Evolutionary conservation across 2,797 vertebrate species (phyloP), one percentile per base, ranked within the genome.

Genomic region (Alosa sapidissima): DNA sequence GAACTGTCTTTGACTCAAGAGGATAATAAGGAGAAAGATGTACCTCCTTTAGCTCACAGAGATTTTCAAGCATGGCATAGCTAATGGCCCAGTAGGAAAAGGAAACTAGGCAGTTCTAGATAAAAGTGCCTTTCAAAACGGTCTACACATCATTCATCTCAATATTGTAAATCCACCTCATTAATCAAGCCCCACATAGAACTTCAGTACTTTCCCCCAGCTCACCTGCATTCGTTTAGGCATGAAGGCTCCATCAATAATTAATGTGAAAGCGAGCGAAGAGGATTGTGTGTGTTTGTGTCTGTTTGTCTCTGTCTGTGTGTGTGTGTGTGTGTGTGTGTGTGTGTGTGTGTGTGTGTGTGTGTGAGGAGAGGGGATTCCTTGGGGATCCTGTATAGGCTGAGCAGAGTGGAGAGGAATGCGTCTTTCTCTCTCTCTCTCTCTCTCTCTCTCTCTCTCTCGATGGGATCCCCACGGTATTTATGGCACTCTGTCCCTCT

Each of bases 231-330:
- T 55, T 19, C 41, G 2, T 68, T 54, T 83, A 83, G 83, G 81
- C 62, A 14, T 84, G 24, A 88, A 83, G 81, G 1, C 62, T 81
- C 54, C 81, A 84, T 90, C 48, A 86, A 84, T 85, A 84, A 87
- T 84, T 82, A 84, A 85, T 81, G 51, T 58, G 62, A 62, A 60
- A 78, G 52, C 45, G 62, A 36, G 65, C 8, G 48, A 51, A 72
- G 55, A 6, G n/a, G 62, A 51, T 5, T 78, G 72, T 47, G 72
- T 78, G 72, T 78, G 41, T 21, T 36, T 49, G 36, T 5, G 24
- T 19, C 60, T 19, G 52, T 21, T 51, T 84, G 84, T 19, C 52
- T 21, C 48, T 84, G 84, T 51, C 68, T 24, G 65, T 78, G 78
- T 36, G 14, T n/a, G n/a, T n/a, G n/a, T n/a, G n/a, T n/a, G n/a